Evolutionary conservation across 2,797 vertebrate species (phyloP), one percentile per base, ranked within the genome.

Genomic region (Syngnathus acus): DNA sequence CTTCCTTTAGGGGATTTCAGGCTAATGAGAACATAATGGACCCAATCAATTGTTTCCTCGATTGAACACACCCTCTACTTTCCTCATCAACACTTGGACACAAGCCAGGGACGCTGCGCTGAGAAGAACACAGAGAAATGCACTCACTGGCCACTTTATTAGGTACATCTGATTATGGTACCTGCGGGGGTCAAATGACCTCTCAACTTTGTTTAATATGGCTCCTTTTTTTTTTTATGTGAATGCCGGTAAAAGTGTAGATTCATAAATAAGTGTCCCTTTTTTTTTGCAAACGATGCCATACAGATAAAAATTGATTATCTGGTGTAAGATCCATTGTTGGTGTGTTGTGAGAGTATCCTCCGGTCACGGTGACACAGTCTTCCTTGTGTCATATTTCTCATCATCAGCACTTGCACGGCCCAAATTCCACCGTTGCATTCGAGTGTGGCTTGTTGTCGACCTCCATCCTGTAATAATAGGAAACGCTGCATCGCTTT

Each of bases 401-500:
- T 84, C 84, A 73, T 77, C 81, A 86, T 86, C 85, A 87, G 85
- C 80, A 77, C 54, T 67, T 70, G 61, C 48, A 23, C 40, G 50
- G 32, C 85, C 80, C 82, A 83, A 78, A 82, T 85, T 86, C 84
- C 88, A 78, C 79, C 70, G 68, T 61, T 68, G 74, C 70, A 72
- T 66, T 73, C 59, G 70, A 71, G 57, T 65, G 66, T 32, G 72
- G 74, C 78, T 77, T 75, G 75, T 81, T 81, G 75, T 84, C 65
- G 61, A 65, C 67, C 78, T 60, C 68, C 72, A 67, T 82, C 82
- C 79, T 86, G 79, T 59, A 82, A 84, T 81, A 87, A 89, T 87
- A 84, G 86, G 85, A 89, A 88, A 89, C 73, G 69, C 61, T 64
- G 77, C 78, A 71, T 86, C 82, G 79, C 75, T 86, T 86, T 86